These are phyloP conservation scores for Danio kyathit DNA, from an alignment of 2,797 vertebrate genomes.

Conservation along the genomic window DNA sequence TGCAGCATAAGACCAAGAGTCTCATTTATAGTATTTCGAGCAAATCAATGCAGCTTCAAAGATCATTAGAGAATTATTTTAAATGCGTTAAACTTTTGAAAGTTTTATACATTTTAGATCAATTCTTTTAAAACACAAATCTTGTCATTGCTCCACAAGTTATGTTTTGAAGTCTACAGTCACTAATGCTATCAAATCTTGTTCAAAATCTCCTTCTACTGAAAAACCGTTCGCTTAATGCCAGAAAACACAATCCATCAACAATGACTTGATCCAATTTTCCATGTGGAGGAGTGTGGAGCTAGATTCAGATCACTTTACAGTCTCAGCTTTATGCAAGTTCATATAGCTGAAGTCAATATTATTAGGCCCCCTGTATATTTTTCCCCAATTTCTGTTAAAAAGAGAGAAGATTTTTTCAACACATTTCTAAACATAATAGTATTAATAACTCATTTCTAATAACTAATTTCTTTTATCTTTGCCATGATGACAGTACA, in stretches of 20 bases:
- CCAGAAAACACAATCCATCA: conserved; percentile 19
- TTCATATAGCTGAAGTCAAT: background rate
- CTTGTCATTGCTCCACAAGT: background rate
- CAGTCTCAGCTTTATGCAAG: background rate
- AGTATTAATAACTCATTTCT: no score
- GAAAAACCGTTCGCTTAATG: background rate
- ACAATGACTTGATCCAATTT: conserved; percentile 23
- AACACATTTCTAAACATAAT: no score
- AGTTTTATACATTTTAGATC: background rate
- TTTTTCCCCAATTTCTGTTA: no score
- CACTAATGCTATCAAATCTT: conserved; percentile 11
- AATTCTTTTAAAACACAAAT: background rate
- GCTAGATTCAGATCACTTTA: conserved; percentile 27
- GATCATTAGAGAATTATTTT: background rate
- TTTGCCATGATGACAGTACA: no score
- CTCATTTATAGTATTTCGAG: no score
- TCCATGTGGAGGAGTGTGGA: conserved; percentile 1
- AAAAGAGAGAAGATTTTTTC: no score
- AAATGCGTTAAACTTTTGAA: background rate
- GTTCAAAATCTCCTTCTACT: background rate
- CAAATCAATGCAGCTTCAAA: background rate
- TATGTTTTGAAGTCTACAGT: background rate
- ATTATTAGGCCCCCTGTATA: no score
- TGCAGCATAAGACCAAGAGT: no score
- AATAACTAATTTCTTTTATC: no score